phyloP scores from a whole-genome alignment of 2,888 invertebrate species.

The Tanypteryx hageni region DNA sequence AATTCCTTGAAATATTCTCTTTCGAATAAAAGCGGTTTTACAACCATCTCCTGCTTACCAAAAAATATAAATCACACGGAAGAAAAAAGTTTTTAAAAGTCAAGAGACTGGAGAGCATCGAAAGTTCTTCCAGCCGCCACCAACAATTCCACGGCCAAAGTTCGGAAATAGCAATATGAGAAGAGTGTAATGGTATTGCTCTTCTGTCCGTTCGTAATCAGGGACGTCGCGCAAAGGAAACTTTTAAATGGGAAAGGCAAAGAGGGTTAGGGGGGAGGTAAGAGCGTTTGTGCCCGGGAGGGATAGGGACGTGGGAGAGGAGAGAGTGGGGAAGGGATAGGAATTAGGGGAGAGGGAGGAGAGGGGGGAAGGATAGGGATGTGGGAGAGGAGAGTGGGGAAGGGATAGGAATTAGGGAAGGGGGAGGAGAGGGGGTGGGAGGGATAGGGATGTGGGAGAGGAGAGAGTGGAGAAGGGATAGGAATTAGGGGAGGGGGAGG shows the following conservation, averaged over 20 bases:
- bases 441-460: conserved; percentile 65
- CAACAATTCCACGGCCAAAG: background rate
- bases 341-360: conserved; percentile 69
- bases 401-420: background rate
- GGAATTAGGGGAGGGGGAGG: background rate
- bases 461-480: background rate
- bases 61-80: background rate
- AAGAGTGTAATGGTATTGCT: conserved; percentile 20
- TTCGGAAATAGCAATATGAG: conserved; percentile 43
- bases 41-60: background rate
- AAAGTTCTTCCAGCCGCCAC: background rate
- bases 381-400: conserved; percentile 71
- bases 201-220: conserved; percentile 34
- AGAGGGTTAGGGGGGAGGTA: background rate
- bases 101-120: background rate
- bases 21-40: background rate
- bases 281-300: background rate
- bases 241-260: conserved; percentile 35
- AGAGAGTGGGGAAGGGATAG: conserved; percentile 70
- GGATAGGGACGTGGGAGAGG: conserved; percentile 64
- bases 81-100: background rate
- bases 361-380: conserved; percentile 73
- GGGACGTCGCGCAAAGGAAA: background rate
- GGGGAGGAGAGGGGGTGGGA: background rate
- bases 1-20: no score